Conservation (phyloP, 2,797 vertebrate genomes). For the Philypnodon macrostomus region DNA sequence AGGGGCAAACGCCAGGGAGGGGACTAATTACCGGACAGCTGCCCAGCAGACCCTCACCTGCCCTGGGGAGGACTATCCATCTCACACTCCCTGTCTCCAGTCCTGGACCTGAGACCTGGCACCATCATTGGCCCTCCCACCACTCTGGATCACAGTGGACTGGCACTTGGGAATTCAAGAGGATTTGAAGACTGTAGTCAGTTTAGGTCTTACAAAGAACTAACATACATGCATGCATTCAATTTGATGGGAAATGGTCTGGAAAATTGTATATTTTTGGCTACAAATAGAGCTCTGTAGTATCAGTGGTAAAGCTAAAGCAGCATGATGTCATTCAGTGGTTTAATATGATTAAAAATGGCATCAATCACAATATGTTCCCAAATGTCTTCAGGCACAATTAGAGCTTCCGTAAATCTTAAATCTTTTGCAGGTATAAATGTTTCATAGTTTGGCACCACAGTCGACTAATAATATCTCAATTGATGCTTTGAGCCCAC, state of each 20-base stretch:
- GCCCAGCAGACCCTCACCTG: conserved; percentile 76
- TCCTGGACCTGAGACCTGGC: conserved; percentile 43
- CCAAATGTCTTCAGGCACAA: conserved; percentile 9
- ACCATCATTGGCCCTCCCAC: conserved; percentile 39
- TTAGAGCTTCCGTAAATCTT: conserved; percentile 25
- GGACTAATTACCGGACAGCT: conserved; percentile 84
- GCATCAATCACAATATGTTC: not conserved
- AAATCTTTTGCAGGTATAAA: conserved; percentile 36
- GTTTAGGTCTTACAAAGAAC: no score
- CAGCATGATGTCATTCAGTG: not conserved
- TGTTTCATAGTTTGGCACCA: conserved; percentile 56
- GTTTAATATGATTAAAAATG: not conserved
- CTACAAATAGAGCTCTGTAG: not conserved
- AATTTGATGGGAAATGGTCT: no score
- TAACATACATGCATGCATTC: no score
- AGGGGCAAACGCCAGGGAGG: conserved; percentile 70
- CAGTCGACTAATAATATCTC: conserved; percentile 60
- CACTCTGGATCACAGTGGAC: conserved; percentile 40
- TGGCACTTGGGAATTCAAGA: conserved; percentile 19
- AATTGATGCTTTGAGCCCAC: conserved; percentile 60
- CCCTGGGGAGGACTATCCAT: conserved; percentile 65
- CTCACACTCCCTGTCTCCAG: conserved; percentile 59
- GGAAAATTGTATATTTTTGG: not conserved
- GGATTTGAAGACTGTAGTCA: conserved; percentile 17
- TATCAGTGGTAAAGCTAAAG: no score